Evolutionary conservation across 2,888 invertebrate species (phyloP), one percentile per base, ranked within the genome.

Genomic region (Creontiades dilutus): DNA sequence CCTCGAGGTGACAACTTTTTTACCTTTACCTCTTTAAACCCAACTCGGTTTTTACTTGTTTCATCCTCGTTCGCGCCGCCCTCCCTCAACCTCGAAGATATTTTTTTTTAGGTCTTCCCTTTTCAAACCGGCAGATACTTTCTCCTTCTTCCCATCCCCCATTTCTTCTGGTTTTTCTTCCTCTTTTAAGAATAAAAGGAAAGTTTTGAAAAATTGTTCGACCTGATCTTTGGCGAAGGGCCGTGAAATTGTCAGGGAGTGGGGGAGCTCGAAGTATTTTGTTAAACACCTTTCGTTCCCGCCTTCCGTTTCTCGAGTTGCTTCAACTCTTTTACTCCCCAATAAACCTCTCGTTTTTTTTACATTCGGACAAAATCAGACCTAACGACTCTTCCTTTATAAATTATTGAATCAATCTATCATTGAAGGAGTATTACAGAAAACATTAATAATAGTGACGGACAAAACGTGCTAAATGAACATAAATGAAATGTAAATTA

Each of bases 1-100:
- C 57, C 47, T 47, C 55, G 23, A 47, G 47, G 86, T 90, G 90
- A 90, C 81, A 90, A 90, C 86, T 90, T 86, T 87, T 90, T 87
- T 82, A 52, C 75, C 76, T 75, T 75, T 19, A 23, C 23, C 68
- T 23, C 23, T 68, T 68, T 23, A 48, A 48, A 11, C 48, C 47
- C 19, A 80, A 5, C 47, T 13, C 12, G 80, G 47, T 19, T 80
- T 48, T 80, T 80, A 48, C 80, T 80, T 37, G 80, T 47, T 80
- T 37, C 46, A 80, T 80, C 47, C n/a, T 80, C 47, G 48, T 47
- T 80, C 19, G 80, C 48, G 46, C 37, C 78, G 37, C 78, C 16
- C 23, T 78, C 80, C 19, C 19, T 46, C 19, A 3, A 13, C 48
- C 9, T 3, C 4, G 19, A n/a, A 23, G n/a, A 16, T 37, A 23